A percentile compares a stretch with the other conserved stretches of the same genome.
Evolutionary conservation across 2,797 vertebrate species (phyloP).

Genomic region (Micromesistius poutassou): DNA sequence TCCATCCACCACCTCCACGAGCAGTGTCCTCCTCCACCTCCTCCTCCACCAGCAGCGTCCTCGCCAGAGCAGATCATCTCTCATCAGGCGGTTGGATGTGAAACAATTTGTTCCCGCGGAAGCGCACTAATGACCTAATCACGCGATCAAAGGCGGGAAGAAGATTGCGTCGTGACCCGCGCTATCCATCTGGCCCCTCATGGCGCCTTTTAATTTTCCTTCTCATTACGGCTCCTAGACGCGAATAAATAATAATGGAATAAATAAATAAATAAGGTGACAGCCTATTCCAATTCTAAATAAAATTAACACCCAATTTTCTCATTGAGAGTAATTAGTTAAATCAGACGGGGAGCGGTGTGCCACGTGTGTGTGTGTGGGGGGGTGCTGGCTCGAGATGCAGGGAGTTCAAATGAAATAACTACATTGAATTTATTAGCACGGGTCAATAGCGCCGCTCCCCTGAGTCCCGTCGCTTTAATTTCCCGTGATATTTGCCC

Average conservation of each 20-base stretch:
- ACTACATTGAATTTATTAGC: constrained; percentile 97
- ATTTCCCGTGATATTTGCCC: constrained; percentile 99
- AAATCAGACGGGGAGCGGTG: constrained; percentile 87
- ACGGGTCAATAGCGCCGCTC: constrained; percentile 93
- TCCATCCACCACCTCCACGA: neutral
- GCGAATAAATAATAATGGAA: constrained; percentile 72
- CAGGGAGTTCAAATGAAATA: constrained; percentile 81
- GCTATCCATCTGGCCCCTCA: constrained; percentile 89
- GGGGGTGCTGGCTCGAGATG: constrained; percentile 67
- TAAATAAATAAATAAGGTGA: constrained; percentile 59
- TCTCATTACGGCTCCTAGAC: constrained; percentile 77
- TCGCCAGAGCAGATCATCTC: constrained; percentile 81
- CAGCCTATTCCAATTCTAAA: constrained; percentile 71
- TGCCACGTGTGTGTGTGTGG: constrained; percentile 24
- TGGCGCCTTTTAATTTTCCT: constrained; percentile 85
- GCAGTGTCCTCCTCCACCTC: neutral
- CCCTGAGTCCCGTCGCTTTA: constrained; percentile 93
- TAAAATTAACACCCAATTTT: constrained; percentile 98
- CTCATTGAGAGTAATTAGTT: constrained; percentile 96
- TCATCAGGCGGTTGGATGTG: constrained; percentile 92
- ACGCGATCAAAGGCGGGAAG: constrained; percentile 91
- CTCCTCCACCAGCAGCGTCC: constrained; percentile 33
- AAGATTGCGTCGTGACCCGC: constrained; percentile 95
- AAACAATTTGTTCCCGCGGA: constrained; percentile 91
- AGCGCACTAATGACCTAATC: constrained; percentile 99